A percentile compares a stretch with the other conserved stretches of the same genome.
These are phyloP conservation scores for Clitarchus hookeri DNA, from an alignment of 2,888 invertebrate species.

Conservation along the genomic window DNA sequence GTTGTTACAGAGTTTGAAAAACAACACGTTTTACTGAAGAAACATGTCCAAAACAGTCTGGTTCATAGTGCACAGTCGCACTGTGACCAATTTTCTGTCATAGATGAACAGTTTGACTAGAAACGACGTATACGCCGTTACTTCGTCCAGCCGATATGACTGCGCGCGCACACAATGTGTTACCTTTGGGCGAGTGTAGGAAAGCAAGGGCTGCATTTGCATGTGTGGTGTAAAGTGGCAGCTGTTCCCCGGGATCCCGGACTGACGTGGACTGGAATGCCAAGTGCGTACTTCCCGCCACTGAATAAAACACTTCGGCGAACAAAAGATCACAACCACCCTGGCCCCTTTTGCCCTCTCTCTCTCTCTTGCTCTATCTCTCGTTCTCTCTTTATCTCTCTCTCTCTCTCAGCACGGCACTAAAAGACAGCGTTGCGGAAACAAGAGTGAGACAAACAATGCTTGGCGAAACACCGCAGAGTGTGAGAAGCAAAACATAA, in stretches of 20 bases:
- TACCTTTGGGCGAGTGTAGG: not conserved
- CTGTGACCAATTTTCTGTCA: no score
- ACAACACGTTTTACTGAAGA: no score
- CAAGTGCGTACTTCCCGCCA: not conserved
- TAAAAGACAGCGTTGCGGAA: not conserved
- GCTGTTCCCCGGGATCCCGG: not conserved
- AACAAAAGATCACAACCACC: not conserved
- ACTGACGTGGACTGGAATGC: not conserved
- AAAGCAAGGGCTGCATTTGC: not conserved
- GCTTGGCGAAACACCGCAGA: not conserved
- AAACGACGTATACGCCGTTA: no score
- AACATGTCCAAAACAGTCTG: no score
- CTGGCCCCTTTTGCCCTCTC: not conserved
- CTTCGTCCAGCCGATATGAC: not conserved
- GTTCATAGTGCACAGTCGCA: no score
- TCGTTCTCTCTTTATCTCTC: no score
- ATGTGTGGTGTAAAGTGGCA: not conserved
- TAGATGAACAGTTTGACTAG: no score
- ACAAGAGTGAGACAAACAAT: not conserved
- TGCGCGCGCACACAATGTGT: not conserved
- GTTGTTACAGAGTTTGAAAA: no score
- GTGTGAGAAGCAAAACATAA: not conserved
- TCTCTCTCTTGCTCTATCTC: not conserved
- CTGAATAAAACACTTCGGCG: constrained; percentile 1
- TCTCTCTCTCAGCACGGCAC: not conserved